Evolutionary conservation across 2,797 vertebrate species (phyloP), one percentile per base, ranked within the genome.

Genomic region (Notolepis coatsorum): DNA sequence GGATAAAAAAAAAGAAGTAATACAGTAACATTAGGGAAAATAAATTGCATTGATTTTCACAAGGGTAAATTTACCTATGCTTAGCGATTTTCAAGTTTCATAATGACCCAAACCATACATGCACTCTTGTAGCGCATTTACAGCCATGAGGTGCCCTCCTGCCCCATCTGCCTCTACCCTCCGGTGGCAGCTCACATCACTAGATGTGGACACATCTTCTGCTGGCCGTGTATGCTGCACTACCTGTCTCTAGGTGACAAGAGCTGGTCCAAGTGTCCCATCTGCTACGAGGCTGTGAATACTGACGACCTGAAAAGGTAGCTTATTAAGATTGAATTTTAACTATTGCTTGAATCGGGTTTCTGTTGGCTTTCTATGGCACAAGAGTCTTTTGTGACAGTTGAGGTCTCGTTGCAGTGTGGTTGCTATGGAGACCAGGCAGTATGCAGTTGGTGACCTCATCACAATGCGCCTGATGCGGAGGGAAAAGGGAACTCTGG

Each of bases 121-220:
- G 6, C 70, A 0, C 0, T 21, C 28, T 60, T 61, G 2, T 82
- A 99, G 98, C 92, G 98, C 23, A 98, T 99, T 68, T 96, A 96
- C 88, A 98, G 98, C 91, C 97, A 99, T 46, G 98, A 99, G 90
- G 96, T 99, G 84, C 98, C 97, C 21, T 98, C 97, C 8, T 99
- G 98, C 81, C 98, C 98, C 7, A 99, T 99, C 83, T 99, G 98
- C 89, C 94, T 99, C 58, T 99, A 97, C 77, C 96, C 98, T 38
- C 97, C 98, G 0, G 88, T 97, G 1, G 96, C 95, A 18, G 97
- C 98, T 33, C 97, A 96, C 91, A 99, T 99, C 85, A 99, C 98
- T 0, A 95, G 93, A 46, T 99, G 98, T 27, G 98, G 98, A 48
- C 98, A 99, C 84, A 99, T 99, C 88, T 99, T 97, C 80, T 99